Base-by-base conservation (phyloP, 2,113 vertebrate genomes). In the Hydrolagus affinis region DNA sequence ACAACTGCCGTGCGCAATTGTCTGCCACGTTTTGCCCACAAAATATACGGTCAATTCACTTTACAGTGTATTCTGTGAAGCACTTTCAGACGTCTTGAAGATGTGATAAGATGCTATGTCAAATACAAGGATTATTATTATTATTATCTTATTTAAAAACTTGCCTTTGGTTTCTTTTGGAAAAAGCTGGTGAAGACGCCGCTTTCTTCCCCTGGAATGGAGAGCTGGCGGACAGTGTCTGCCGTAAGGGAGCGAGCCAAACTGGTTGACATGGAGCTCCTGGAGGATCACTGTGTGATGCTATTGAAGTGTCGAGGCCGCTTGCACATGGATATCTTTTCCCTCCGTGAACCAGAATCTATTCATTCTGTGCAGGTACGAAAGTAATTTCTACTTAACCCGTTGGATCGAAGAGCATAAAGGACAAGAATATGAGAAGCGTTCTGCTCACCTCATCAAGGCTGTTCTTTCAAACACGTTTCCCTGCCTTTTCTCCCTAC, bases 181-280 rank as follows among this genome's bases (percentile, higher is more conserved):
- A 44, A 44, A 44, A 44, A 99, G 97, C 89, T 99, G 85, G 91
- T 98, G 89, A 94, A 94, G 87, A 89, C 95, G 72, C 91, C 94
- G 3, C 86, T 95, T 56, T 89, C 90, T 77, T 90, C 91, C 14
- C 93, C 93, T 12, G 89, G 91, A 73, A 92, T 94, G 87, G 88
- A 89, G 86, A 94, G 94, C 14, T 99, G 97, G 97, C 90, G 90
- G 66, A 87, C 94, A 1, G 86, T 97, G 88, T 96, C 95, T 89
- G 88, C 89, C 6, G 90, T 94, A 57, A 90, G 88, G 83, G 89
- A 92, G 85, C 93, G 93, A 44, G 92, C 89, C 77, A 92, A 91
- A 72, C 87, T 99, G 73, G 91, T 95, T 87, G 98, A 99, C 89
- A 92, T 99, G 94, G 97, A 98, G 62, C 92, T 99, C 88, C 93